Evolutionary conservation across 2,888 invertebrate genomes (phyloP), one percentile per base, ranked within the genome.

Genomic region (Trachelus stipa): DNA sequence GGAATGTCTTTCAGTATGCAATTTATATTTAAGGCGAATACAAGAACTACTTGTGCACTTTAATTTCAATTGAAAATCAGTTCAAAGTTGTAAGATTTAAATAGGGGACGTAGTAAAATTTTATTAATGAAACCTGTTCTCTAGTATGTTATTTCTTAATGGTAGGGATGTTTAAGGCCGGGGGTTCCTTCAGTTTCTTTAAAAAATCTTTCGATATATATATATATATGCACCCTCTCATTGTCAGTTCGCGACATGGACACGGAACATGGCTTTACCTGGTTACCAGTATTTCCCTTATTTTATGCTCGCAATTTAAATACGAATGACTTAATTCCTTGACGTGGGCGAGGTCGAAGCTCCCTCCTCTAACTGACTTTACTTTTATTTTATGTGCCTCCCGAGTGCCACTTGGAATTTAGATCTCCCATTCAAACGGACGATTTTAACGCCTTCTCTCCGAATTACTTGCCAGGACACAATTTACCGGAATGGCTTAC

Each of bases 191-290:
- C 37, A 35, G 35, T 35, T 35, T 35, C 35, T 12, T 35, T 35
- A 0, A 35, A 35, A 35, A 35, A 35, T 35, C 11, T 35, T 11
- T 35, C 11, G 35, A 35, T 0, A 35, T 35, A 11, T 35, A 35
- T 35, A 35, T 35, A 15, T 15, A 15, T 40, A 15, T 15, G 3
- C 6, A 15, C 6, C 23, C 56, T 56, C 23, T 56, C 23, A 56
- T 73, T 56, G 34, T 9, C 71, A 40, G 77, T 74, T 83, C 68
- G 77, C 77, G 79, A 83, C 80, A 81, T 83, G 79, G 76, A 81
- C 80, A 77, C 78, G 81, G 79, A 82, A 76, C 79, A 77, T 80
- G 80, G 81, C 79, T 81, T 82, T 76, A 80, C 79, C 79, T 79
- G 79, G 74, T 78, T 74, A 33, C 71, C 34, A 77, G 68, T 74